Evolutionary conservation across 2,113 vertebrate species (phyloP), one percentile per base, ranked within the genome.

Genomic region (Puffinus mauretanicus): DNA sequence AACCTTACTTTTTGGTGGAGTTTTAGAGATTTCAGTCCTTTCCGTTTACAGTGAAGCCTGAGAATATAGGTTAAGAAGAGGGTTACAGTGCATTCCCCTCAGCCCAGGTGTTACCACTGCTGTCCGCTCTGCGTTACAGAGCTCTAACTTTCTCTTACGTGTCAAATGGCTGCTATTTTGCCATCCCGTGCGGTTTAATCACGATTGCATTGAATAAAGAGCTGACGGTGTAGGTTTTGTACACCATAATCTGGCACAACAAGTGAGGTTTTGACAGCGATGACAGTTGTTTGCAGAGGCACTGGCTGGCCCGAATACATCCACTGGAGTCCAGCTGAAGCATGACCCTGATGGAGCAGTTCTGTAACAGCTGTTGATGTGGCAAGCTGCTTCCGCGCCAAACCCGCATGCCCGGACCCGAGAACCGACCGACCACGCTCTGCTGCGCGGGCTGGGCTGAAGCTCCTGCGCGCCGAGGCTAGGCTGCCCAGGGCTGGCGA

Each of bases 231-330:
- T 6, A 14, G 36, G 13, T 4, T 62, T 61, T 13, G 32, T 21
- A 1, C 15, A 0, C 40, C 4, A 0, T 2, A 4, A 11, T 2
- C 21, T 6, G 21, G 52, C 51, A 3, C 3, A 15, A 2, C 2
- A 0, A 30, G 24, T 6, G 62, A 26, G 44, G 11, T 52, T 13
- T 29, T 40, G 61, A 19, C 11, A 3, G 49, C 0, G 0, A 0
- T 19, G 38, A 13, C 17, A 5, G 64, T 13, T n/a, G 51, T 34
- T 62, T 10, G 52, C 60, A 34, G 91, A 61, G 58, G 14, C 29
- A 3, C 46, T 36, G 46, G 9, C 72, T 6, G n/a, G 32, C 2
- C n/a, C n/a, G 19, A 7, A 6, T 3, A 4, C 30, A 6, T 12
- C 47, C 9, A 0, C 1, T 5, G 38, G 30, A 10, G 27, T 9